These are phyloP conservation scores for Lycocorax pyrrhopterus DNA, from an alignment of 2,113 vertebrate species.

Conservation along the genomic window DNA sequence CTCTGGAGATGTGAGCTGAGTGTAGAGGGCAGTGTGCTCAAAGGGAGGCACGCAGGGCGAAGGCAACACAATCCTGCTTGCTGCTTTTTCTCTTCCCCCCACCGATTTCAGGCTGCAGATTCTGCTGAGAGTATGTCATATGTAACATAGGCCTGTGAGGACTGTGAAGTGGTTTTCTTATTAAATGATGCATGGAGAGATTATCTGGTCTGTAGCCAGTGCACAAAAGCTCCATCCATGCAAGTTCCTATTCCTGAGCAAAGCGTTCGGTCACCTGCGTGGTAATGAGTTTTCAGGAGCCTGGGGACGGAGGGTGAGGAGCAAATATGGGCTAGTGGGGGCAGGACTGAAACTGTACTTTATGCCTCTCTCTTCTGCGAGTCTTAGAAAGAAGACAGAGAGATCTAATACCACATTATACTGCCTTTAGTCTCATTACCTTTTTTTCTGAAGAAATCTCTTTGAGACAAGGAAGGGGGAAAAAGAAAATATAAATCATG, in stretches of 20 bases:
- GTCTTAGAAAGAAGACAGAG: background rate
- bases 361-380: background rate
- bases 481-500: rapidly evolving
- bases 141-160: background rate
- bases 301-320: background rate
- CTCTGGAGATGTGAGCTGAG: constrained; percentile 55
- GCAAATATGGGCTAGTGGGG: background rate
- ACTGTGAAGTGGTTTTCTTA: constrained; percentile 34
- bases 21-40: constrained; percentile 51
- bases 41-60: background rate
- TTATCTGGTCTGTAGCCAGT: background rate
- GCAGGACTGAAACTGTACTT: background rate
- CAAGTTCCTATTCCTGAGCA: background rate
- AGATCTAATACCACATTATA: rapidly evolving
- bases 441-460: background rate
- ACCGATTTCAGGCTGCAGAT: background rate
- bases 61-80: background rate
- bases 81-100: background rate
- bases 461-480: background rate
- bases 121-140: background rate
- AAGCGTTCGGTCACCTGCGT: background rate
- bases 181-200: constrained; percentile 38
- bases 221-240: background rate
- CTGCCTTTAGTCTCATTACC: background rate
- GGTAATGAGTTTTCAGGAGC: background rate